Evolutionary conservation across 2,888 invertebrate species (phyloP).

Genomic region (Nephrotoma appendiculata): DNA sequence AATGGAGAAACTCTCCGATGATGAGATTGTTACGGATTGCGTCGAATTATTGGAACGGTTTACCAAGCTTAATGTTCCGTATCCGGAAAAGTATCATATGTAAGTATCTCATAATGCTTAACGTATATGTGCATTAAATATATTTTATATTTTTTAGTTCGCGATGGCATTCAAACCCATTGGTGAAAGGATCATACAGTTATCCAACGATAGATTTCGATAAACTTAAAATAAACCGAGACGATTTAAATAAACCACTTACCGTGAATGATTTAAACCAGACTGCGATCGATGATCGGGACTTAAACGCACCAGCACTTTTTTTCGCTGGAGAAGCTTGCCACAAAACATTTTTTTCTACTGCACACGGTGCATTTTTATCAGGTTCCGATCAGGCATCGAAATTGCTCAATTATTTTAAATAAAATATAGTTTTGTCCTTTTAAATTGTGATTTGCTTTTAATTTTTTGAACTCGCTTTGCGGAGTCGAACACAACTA

Average conservation of each 20-base stretch:
- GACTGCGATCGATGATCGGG: not conserved
- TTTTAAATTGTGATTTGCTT: too few relatives aligned
- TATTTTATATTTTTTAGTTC: conserved; percentile 28
- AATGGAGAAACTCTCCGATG: conserved; percentile 38
- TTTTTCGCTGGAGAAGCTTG: conserved; percentile 51
- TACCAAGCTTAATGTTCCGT: conserved; percentile 34
- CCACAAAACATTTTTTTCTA: conserved; percentile 43
- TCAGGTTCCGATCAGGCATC: conserved; percentile 40
- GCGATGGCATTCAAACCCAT: conserved; percentile 40
- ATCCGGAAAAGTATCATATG: conserved; percentile 34
- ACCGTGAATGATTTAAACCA: conserved; percentile 10
- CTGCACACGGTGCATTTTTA: conserved; percentile 51
- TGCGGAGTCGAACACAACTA: too few relatives aligned
- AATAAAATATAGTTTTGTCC: not conserved
- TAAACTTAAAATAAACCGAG: conserved; percentile 15
- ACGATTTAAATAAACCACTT: conserved; percentile 31
- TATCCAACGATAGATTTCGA: conserved; percentile 40
- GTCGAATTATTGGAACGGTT: conserved; percentile 36
- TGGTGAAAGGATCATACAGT: conserved; percentile 42
- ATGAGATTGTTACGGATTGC: conserved; percentile 37
- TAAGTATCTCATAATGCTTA: conserved; percentile 18
- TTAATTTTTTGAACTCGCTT: too few relatives aligned
- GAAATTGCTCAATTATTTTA: not conserved
- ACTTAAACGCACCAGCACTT: conserved; percentile 30
- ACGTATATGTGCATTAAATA: not conserved